Evolutionary conservation across 2,797 vertebrate genomes (phyloP).

Genomic region (Apodemus agrarius): DNA sequence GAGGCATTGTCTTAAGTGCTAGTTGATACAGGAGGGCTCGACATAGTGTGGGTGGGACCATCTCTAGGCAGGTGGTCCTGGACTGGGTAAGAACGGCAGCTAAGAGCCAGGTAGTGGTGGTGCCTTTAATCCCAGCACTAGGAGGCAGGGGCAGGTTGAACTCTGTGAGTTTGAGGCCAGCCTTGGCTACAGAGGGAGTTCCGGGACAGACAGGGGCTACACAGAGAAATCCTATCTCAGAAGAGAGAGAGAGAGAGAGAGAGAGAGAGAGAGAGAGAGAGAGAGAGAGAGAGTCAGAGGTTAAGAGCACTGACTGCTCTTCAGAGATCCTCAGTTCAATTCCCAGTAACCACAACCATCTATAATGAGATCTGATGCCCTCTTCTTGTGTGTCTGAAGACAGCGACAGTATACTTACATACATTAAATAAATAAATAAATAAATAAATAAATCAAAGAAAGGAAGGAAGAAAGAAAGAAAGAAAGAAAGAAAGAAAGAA

Average conservation of each 20-base stretch:
- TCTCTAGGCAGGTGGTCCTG: not conserved
- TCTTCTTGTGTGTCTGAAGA: not conserved
- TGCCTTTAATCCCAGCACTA: not conserved
- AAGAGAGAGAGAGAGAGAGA: fast-evolving
- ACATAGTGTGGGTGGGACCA: not conserved
- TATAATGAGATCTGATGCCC: not conserved
- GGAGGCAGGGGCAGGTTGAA: not conserved
- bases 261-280: too few relatives aligned
- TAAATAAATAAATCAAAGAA: not conserved
- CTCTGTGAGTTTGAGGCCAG: not conserved
- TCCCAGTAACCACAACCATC: not conserved
- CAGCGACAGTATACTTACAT: not conserved
- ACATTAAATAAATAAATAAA: not conserved
- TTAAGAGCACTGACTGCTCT: not conserved
- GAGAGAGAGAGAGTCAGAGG: not conserved
- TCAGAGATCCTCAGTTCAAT: not conserved
- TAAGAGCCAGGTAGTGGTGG: not conserved
- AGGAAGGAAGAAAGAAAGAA: too few relatives aligned
- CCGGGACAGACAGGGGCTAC: too few relatives aligned
- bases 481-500: too few relatives aligned
- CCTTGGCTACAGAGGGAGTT: not conserved
- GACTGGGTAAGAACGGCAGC: not conserved
- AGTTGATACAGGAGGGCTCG: not conserved
- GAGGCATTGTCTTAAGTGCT: not conserved
- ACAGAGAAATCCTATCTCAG: not conserved